A percentile compares a stretch with the other conserved stretches of the same genome.
phyloP scores from a whole-genome alignment of 2,113 vertebrate species.

The Cephalopholis sonnerati region DNA sequence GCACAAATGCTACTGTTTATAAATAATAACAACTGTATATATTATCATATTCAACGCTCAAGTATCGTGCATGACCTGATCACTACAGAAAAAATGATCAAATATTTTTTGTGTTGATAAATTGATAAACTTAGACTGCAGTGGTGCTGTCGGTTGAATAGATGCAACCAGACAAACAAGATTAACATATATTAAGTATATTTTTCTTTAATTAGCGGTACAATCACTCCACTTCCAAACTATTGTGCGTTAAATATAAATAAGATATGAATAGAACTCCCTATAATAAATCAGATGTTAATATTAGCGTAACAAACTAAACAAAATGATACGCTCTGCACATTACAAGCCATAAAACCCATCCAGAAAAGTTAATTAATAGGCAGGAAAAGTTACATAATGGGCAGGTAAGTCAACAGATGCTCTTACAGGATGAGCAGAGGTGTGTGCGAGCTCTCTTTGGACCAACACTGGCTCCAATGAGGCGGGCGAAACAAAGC shows the following conservation, averaged over 20 bases:
- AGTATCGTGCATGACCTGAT: not conserved
- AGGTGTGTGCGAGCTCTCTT: conserved; percentile 60
- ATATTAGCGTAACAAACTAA: not conserved
- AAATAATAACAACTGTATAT: not conserved
- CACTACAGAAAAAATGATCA: not conserved
- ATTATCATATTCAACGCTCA: not conserved
- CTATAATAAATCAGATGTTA: not conserved
- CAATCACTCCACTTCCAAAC: not conserved
- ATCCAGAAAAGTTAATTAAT: conserved; percentile 4
- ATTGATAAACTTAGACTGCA: not conserved
- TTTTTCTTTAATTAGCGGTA: not conserved
- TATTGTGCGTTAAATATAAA: not conserved
- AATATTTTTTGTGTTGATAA: not conserved
- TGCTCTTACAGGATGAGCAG: conserved; percentile 30
- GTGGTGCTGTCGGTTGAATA: not conserved
- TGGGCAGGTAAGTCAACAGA: conserved; percentile 69
- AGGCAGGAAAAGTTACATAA: conserved; percentile 35
- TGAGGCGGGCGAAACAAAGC: conserved; percentile 73
- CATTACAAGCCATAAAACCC: not conserved
- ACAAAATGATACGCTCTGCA: not conserved
- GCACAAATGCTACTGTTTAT: not conserved
- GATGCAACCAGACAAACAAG: not conserved
- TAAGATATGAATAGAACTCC: not conserved
- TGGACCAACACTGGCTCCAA: conserved; percentile 68
- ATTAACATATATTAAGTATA: not conserved